phyloP scores from a whole-genome alignment of 2,797 vertebrate species.

The Tokudaia tokunoshimensis region DNA sequence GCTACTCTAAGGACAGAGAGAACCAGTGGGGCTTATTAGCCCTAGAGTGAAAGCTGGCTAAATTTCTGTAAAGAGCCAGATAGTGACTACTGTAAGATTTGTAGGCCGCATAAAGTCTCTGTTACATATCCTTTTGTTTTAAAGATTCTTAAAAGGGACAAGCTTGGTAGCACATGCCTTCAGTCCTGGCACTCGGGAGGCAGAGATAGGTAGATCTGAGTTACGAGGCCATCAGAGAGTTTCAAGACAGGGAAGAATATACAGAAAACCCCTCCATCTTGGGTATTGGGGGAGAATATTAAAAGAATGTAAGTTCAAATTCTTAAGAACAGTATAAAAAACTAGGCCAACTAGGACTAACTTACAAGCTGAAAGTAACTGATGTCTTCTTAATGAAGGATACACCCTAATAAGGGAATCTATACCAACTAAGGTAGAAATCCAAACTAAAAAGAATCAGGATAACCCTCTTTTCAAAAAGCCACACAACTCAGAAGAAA shows the following conservation, averaged over 20 bases:
- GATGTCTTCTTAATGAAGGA: not conserved
- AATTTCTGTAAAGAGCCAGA: not conserved
- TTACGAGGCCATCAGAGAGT: not conserved
- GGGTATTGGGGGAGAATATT: no score
- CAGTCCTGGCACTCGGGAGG: no score
- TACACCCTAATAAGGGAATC: not conserved
- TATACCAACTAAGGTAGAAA: not conserved
- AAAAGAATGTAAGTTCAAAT: not conserved
- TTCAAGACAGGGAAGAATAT: no score
- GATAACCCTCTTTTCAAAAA: not conserved
- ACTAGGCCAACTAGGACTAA: not conserved
- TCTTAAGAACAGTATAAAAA: not conserved
- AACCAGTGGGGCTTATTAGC: not conserved
- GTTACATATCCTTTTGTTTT: not conserved
- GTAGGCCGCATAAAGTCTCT: not conserved
- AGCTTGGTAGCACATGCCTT: not conserved
- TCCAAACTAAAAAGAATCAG: not conserved
- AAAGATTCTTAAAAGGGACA: not conserved
- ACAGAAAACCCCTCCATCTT: no score
- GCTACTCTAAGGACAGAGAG: not conserved
- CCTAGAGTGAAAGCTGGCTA: not conserved
- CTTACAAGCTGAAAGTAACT: not conserved
- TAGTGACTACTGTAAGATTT: not conserved
- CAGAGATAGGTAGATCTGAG: not conserved
- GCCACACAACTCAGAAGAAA: not conserved